A percentile compares a stretch with the other conserved stretches of the same genome.
phyloP scores from a whole-genome alignment of 1,140 invertebrate species.

The Drosophila pachea region DNA sequence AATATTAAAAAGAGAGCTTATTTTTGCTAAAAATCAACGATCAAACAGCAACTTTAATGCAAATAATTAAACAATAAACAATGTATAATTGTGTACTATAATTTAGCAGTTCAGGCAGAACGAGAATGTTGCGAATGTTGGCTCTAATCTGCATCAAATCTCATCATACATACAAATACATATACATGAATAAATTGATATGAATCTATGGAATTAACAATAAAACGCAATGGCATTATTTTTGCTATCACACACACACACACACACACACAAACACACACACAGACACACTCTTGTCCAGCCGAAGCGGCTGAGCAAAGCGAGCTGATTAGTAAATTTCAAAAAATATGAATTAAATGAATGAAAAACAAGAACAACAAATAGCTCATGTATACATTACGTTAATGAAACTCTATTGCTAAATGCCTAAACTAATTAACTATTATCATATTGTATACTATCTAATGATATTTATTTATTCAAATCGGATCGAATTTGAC shows the following conservation, averaged over 20 bases:
- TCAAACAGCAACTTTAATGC: conserved; percentile 17
- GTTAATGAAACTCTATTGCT: conserved; percentile 30
- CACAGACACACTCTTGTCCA: background rate
- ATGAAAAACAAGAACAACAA: background rate
- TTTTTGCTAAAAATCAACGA: conserved; percentile 36
- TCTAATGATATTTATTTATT: conserved; percentile 39
- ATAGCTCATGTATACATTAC: conserved; percentile 32
- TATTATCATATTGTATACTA: conserved; percentile 35
- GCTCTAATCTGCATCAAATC: conserved; percentile 28
- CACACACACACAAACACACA: conserved; percentile 14
- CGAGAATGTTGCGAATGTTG: conserved; percentile 22
- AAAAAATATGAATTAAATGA: conserved; percentile 15
- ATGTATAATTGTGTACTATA: conserved; percentile 14
- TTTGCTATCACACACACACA: conserved; percentile 29
- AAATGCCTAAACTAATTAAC: conserved; percentile 37
- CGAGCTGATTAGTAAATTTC: conserved; percentile 26
- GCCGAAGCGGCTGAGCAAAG: conserved; percentile 13
- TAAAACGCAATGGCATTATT: conserved; percentile 40
- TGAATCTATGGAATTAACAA: conserved; percentile 3
- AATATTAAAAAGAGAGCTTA: conserved; percentile 47
- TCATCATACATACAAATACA: conserved; percentile 9
- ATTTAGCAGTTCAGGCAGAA: background rate
- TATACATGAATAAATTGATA: conserved; percentile 10
- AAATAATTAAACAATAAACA: conserved; percentile 7
- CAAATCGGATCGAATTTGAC: conserved; percentile 7